Evolutionary conservation across 2,797 vertebrate species (phyloP).

Genomic region (Cuniculus paca): DNA sequence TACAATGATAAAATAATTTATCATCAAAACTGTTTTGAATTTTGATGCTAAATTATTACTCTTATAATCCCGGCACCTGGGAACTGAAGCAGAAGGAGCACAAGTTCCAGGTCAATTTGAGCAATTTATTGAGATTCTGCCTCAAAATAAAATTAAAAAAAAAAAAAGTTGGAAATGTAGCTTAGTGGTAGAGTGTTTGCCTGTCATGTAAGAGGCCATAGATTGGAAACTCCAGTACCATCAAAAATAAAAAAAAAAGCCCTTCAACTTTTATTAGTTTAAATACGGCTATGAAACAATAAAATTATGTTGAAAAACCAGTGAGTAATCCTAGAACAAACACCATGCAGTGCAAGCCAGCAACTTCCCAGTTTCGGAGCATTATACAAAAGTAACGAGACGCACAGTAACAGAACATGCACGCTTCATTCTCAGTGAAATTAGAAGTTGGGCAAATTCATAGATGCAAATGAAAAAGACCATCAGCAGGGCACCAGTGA

Average conservation of each 20-base stretch:
- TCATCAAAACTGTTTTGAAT: neutral
- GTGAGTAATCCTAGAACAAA: neutral
- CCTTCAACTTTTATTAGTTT: neutral
- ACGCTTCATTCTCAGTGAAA: neutral
- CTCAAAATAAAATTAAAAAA: neutral
- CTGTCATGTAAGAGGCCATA: neutral
- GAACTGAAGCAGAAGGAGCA: neutral
- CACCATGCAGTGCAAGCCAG: neutral
- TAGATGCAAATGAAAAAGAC: neutral
- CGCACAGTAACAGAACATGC: neutral
- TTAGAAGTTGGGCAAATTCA: neutral
- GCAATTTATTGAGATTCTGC: neutral
- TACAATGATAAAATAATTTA: neutral
- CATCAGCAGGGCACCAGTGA: neutral
- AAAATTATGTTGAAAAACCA: neutral
- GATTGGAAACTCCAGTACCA: neutral
- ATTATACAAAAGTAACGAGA: neutral
- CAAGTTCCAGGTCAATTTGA: neutral
- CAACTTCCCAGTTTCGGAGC: neutral
- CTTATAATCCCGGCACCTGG: neutral
- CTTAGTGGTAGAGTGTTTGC: neutral
- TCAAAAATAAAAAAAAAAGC: neutral
- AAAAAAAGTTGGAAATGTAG: neutral
- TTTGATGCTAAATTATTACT: neutral
- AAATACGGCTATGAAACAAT: neutral